Evolutionary conservation across 1,140 invertebrate genomes (phyloP).

Genomic region (Drosophila kohkoa): DNA sequence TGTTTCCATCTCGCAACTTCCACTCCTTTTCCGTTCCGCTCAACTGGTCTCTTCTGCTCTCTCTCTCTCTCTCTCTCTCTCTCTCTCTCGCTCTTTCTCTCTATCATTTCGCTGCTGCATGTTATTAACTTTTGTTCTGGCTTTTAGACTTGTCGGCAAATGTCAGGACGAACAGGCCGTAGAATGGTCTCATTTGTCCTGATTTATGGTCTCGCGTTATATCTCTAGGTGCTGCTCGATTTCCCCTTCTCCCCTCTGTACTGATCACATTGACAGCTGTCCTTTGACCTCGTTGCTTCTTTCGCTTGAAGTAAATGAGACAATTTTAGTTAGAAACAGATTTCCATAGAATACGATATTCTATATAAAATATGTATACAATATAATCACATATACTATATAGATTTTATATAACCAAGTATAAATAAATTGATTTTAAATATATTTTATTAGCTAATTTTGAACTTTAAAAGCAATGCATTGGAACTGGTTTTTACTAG

Average conservation of each 20-base stretch:
- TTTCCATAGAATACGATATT: too few species aligned
- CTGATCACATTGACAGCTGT: constrained; percentile 54
- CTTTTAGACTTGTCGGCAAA: constrained; percentile 67
- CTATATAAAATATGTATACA: too few species aligned
- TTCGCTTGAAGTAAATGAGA: too few species aligned
- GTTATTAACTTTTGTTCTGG: constrained; percentile 74
- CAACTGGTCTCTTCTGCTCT: constrained; percentile 42
- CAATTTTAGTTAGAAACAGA: not conserved
- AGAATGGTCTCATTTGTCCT: constrained; percentile 31
- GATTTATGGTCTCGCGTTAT: constrained; percentile 58
- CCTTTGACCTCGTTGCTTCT: not conserved
- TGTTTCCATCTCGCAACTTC: constrained; percentile 31
- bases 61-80: too few species aligned
- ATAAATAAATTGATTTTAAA: too few species aligned
- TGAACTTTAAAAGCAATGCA: too few species aligned
- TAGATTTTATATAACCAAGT: too few species aligned
- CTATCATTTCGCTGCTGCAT: constrained; percentile 34
- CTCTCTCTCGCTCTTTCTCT: not conserved
- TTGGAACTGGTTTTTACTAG: too few species aligned
- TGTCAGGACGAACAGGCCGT: constrained; percentile 10
- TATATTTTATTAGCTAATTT: too few species aligned
- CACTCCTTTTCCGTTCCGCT: constrained; percentile 28
- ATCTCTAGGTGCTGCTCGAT: not conserved
- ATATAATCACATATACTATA: too few species aligned
- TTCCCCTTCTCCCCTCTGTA: not conserved